phyloP scores from a whole-genome alignment of 2,113 vertebrate species.

The Motacilla tschutschensis region DNA sequence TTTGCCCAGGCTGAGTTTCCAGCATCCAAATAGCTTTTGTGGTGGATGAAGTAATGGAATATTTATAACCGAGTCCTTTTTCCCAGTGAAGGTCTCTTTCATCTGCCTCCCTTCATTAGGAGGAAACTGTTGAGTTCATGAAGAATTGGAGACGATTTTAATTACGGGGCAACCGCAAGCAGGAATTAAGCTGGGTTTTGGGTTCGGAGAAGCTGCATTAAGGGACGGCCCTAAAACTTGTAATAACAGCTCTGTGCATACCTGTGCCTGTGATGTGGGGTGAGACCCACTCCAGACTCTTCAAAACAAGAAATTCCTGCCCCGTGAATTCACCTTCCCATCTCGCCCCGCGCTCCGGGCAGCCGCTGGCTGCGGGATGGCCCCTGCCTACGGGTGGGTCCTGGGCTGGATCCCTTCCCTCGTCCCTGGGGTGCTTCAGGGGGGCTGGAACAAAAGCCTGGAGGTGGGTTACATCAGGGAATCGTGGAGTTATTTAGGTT shows the following conservation, averaged over 20 bases:
- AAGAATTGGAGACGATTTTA: constrained; percentile 55
- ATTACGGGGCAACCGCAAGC: constrained; percentile 39
- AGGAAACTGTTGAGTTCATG: constrained; percentile 50
- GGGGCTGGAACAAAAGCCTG: neutral
- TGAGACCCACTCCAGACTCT: neutral
- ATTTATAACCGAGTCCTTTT: constrained; percentile 47
- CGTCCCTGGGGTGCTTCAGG: neutral
- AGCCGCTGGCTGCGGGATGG: neutral
- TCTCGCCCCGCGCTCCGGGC: neutral
- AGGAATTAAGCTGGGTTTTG: constrained; percentile 26
- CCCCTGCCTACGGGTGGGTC: neutral
- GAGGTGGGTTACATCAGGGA: neutral
- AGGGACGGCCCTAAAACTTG: constrained; percentile 24
- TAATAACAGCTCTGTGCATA: constrained; percentile 39
- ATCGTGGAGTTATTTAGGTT: neutral
- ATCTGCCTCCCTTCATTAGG: constrained; percentile 46
- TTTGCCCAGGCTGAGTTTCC: constrained; percentile 30
- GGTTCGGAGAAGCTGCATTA: neutral
- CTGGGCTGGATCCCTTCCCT: neutral
- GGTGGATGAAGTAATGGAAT: constrained; percentile 44
- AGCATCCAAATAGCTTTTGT: constrained; percentile 29
- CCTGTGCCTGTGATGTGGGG: constrained; percentile 49
- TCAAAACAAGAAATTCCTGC: constrained; percentile 58
- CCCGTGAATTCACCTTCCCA: constrained; percentile 27
- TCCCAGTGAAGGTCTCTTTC: constrained; percentile 60